Evolutionary conservation across 2,797 vertebrate genomes (phyloP).

Genomic region (Champsocephalus gunnari): DNA sequence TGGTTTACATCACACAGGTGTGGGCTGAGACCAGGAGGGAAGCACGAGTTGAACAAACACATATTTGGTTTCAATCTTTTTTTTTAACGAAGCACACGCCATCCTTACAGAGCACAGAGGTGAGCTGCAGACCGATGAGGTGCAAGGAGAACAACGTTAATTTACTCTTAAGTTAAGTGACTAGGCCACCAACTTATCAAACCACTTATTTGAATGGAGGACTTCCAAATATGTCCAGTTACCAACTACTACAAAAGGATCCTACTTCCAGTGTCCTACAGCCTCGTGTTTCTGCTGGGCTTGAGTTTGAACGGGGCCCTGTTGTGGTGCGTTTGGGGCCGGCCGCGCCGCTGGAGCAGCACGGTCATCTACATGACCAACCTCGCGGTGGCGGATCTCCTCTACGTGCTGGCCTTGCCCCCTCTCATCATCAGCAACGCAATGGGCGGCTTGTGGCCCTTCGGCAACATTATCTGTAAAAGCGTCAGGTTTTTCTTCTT

Average conservation of each 20-base stretch:
- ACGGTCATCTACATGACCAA: conserved; percentile 75
- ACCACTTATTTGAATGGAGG: conserved; percentile 41
- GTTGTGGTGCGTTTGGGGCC: conserved; percentile 63
- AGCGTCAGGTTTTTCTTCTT: conserved; percentile 72
- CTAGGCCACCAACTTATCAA: background rate
- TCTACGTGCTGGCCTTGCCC: conserved; percentile 74
- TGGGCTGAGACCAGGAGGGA: conserved; percentile 24
- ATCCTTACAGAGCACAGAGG: background rate
- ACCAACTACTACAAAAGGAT: conserved; percentile 62
- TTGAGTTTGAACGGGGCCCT: conserved; percentile 69
- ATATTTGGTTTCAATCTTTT: background rate
- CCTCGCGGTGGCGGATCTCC: conserved; percentile 77
- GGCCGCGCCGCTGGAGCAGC: conserved; percentile 63
- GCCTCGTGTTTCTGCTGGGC: conserved; percentile 71
- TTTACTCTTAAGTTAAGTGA: background rate
- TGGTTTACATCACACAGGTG: conserved; percentile 36
- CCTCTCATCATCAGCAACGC: conserved; percentile 73
- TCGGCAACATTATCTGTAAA: conserved; percentile 73
- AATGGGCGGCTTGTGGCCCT: conserved; percentile 68
- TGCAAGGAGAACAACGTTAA: background rate
- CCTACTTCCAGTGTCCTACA: conserved; percentile 72
- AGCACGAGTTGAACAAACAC: conserved; percentile 57
- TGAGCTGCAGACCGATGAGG: conserved; percentile 10
- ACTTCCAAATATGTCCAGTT: conserved; percentile 59
- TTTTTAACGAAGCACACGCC: background rate